Evolutionary conservation across 1,140 invertebrate genomes (phyloP), one percentile per base, ranked within the genome.

Genomic region (Bactericera cockerelli): DNA sequence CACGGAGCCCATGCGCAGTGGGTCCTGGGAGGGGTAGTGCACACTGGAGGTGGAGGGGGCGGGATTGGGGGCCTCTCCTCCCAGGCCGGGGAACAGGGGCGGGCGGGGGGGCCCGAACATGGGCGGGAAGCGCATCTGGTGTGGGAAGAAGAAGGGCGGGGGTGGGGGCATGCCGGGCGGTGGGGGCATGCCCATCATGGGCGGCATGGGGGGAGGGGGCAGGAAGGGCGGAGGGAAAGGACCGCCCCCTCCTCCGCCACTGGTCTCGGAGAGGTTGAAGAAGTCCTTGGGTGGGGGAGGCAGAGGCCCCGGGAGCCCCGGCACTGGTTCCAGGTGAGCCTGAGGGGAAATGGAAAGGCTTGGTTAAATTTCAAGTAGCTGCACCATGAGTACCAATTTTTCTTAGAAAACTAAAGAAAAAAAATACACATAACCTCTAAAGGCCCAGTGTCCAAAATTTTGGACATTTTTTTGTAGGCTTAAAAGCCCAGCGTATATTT

Each of bases 131-230:
- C 42, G n/a, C 42, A 49, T 49, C 4, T n/a, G 4, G 3, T 4
- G 42, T 4, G 42, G 42, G 42, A 49, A 49, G 42, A 49, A 49
- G 22, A 49, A 49, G n/a, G 42, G 42, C 19, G 42, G 42, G 42
- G 42, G 42, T 4, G 42, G 42, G n/a, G 42, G 42, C 42, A 49
- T 22, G n/a, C 42, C 42, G 4, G 42, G 42, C 4, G 42, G 42
- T 19, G 42, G 42, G 22, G 42, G 42, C 42, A 49, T 49, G 4
- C 42, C 42, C 42, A 49, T 49, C n/a, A 49, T 19, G 8, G 42
- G 42, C 6, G 42, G 42, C n/a, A 49, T 4, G 8, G 42, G 42
- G 42, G 42, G 42, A 49, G 42, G 42, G 3, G 42, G 42, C 3
- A 49, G 42, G 22, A 49, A 49, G n/a, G 28, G 28, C 4, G 28